Percentiles rank a stretch among this genome's conserved stretches.
phyloP scores from a whole-genome alignment of 1,140 invertebrate species.

The Brachionus manjavacas region DNA sequence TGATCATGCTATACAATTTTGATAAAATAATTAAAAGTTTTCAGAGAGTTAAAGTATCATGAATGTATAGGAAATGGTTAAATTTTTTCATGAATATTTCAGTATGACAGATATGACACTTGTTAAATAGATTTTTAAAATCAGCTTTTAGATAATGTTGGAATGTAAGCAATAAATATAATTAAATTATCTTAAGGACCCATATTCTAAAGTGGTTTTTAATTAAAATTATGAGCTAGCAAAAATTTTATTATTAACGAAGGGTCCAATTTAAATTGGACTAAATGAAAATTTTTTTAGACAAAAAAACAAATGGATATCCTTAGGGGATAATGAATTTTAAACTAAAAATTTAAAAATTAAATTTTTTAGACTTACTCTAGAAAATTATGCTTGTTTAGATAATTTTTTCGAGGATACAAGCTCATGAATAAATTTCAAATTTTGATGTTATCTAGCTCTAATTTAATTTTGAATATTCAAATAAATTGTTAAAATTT shows the following conservation, averaged over 20 bases:
- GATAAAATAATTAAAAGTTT: not conserved
- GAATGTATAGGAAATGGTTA: not conserved
- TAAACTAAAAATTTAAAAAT: not conserved
- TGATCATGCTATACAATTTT: not conserved
- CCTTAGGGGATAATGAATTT: too few species aligned
- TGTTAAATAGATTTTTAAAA: not conserved
- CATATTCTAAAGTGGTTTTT: not conserved
- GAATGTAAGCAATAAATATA: not conserved
- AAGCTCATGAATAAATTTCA: not conserved
- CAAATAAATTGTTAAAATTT: not conserved
- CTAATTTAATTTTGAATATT: not conserved
- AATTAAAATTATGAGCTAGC: not conserved
- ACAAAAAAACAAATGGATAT: too few species aligned
- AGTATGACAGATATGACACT: not conserved
- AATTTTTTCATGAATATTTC: not conserved
- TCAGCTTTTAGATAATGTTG: not conserved
- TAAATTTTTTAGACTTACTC: not conserved
- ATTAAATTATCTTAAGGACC: not conserved
- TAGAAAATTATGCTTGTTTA: not conserved
- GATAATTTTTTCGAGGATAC: not conserved
- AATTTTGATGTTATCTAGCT: not conserved
- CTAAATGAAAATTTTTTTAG: too few species aligned
- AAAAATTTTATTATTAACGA: too few species aligned
- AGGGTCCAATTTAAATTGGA: too few species aligned
- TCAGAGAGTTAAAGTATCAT: not conserved